Base-by-base conservation (phyloP, 2,888 invertebrate genomes). In the Himalopsyche anomala region DNA sequence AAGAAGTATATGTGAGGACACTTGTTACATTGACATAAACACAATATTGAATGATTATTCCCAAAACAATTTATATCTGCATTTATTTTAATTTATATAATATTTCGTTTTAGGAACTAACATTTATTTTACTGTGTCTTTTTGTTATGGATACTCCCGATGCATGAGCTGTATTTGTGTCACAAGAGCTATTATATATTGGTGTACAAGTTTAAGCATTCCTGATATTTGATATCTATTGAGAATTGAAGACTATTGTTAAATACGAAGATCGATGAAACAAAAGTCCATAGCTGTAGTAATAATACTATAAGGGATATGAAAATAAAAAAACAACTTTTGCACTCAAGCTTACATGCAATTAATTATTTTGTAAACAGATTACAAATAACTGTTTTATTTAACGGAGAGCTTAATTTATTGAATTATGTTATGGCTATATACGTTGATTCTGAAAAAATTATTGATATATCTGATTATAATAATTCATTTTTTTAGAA, bases 181-280 rank as follows among this genome's bases (percentile, higher is more conserved):
- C 62, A 62, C 62, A 62, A 62, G 62, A n/a, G 62, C 62, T 28
- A 62, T 62, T 19, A 62, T 62, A 62, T 19, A 62, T 62, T 62
- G 19, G 62, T 19, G 62, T 62, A 62, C 62, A 62, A 62, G 62
- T 62, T 62, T n/a, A 62, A 62, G 28, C 62, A 62, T 62, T 62
- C 62, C 62, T 62, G 62, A 62, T 62, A 62, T 62, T 62, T 62
- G 28, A 62, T 62, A 62, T 62, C 62, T 62, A 62, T 62, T 62
- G 62, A 62, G 62, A 62, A 62, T 62, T 62, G 62, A 62, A 62
- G 62, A 62, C 62, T 62, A 62, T 62, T n/a, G 62, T 62, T 62
- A 28, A 62, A 62, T 19, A 62, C 62, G 62, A 62, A 62, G 62
- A 62, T 19, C 62, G 62, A 62, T 62, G 28, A 62, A 62, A 62